A percentile compares a stretch with the other conserved stretches of the same genome.
These are phyloP conservation scores for Nematostella vectensis DNA, from an alignment of 92 coral and sea anemone genomes.

Conservation along the genomic window DNA sequence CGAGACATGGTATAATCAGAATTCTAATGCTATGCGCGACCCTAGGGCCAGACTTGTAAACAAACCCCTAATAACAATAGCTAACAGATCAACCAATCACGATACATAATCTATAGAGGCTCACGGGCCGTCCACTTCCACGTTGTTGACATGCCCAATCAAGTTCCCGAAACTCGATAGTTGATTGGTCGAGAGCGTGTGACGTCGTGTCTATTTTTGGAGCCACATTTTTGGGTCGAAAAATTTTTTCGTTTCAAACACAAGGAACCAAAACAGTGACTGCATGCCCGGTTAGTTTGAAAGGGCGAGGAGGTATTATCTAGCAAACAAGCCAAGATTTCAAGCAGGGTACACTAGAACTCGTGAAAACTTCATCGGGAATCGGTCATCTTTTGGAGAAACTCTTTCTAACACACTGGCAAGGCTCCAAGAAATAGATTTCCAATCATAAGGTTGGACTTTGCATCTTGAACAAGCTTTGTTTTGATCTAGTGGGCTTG, in stretches of 20 bases:
- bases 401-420: neutral
- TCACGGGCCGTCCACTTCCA: neutral
- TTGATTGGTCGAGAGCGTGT: constrained; percentile 45
- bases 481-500: no score
- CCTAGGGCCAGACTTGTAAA: neutral
- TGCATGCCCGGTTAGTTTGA: constrained; percentile 30
- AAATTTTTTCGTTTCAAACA: constrained; percentile 22
- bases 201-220: constrained; percentile 68
- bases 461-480: constrained; percentile 1
- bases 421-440: neutral
- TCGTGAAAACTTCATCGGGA: neutral
- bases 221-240: constrained; percentile 27
- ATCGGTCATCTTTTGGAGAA: neutral
- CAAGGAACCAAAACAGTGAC: constrained; percentile 12
- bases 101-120: neutral
- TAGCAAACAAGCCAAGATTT: neutral
- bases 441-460: neutral
- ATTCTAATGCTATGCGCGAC: no score
- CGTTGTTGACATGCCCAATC: constrained; percentile 57
- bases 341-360: neutral
- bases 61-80: neutral
- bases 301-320: neutral
- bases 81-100: neutral
- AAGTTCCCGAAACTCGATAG: constrained; percentile 24
- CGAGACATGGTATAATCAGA: no score